Evolutionary conservation across 2,797 vertebrate species (phyloP), one percentile per base, ranked within the genome.

Genomic region (Syndactyla subalaris): DNA sequence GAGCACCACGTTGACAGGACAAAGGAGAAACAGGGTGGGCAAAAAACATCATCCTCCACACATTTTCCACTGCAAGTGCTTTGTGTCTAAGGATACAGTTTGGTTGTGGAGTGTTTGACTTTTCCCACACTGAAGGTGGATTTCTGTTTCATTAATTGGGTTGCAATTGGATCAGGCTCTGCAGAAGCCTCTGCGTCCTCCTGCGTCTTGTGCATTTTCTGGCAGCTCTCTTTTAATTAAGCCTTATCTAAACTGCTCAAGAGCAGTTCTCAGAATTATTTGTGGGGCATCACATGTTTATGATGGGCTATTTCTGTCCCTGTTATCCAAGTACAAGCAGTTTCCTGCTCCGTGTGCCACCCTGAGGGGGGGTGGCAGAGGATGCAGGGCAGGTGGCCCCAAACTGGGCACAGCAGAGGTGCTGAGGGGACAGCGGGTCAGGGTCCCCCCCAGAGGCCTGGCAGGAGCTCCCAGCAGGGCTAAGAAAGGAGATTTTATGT

Each of bases 111-210:
- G 16, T 1, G 3, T 4, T 61, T 24, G 23, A 5, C 2, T 51
- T 4, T 20, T 1, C 24, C 19, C 18, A 1, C 0, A 0, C 4
- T 46, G 7, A 63, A 59, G 54, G 49, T 4, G 1, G 6, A 4
- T 32, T 73, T 72, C 38, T 5, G 7, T 67, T 27, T 9, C 10
- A 0, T 16, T 23, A 3, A 11, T 41, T 15, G 13, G 13, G 18
- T 3, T 16, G 58, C 73, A 46, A 22, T 21, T 16, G 32, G 39
- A 34, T 7, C 58, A 14, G 46, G 73, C 45, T 45, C 75, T 18
- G 68, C 39, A n/a, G 82, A 34, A 84, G 49, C 29, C 0, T 0
- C 30, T 14, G 30, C 48, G 51, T 24, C 71, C 57, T 92, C 46
- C 32, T 22, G 7, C 1, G 2, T 12, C 59, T 19, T 45, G 76